Conservation (phyloP, 2,797 vertebrate genomes). For the Malacoraja senta region DNA sequence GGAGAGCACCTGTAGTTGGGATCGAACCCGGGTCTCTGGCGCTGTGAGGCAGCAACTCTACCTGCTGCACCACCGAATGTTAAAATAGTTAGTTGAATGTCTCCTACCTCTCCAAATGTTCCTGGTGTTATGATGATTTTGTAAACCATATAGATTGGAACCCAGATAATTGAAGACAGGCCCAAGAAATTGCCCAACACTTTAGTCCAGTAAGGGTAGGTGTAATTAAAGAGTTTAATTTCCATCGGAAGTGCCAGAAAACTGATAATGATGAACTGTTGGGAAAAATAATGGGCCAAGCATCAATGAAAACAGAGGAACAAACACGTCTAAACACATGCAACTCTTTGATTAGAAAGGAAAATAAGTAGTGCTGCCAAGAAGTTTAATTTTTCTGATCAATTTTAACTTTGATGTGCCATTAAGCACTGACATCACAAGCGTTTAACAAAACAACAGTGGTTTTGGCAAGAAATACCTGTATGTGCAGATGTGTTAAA, state of each 20-base stretch:
- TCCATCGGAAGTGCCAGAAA: slow-evolving; percentile 82
- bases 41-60: too few species aligned
- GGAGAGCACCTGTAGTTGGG: too few species aligned
- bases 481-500: too few species aligned
- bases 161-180: slow-evolving; percentile 86
- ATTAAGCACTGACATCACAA: not conserved
- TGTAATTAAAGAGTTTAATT: slow-evolving; percentile 79
- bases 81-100: not conserved
- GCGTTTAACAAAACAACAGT: not conserved
- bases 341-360: not conserved
- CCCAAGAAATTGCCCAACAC: slow-evolving; percentile 89
- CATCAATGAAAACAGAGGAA: too few species aligned
- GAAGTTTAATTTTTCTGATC: not conserved
- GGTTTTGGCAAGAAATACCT: not conserved
- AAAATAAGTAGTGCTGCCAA: not conserved
- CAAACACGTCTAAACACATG: not conserved
- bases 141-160: slow-evolving; percentile 83
- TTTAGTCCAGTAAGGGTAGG: slow-evolving; percentile 82
- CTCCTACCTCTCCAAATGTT: slow-evolving; percentile 80
- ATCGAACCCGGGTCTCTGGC: too few species aligned
- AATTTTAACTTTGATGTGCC: not conserved
- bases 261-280: slow-evolving; percentile 88
- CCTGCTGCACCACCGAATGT: too few species aligned
- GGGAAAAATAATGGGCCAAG: slow-evolving; percentile 19
- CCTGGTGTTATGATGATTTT: slow-evolving; percentile 75